Evolutionary conservation across 2,797 vertebrate species (phyloP).

Genomic region (Sebastes trivittatus): DNA sequence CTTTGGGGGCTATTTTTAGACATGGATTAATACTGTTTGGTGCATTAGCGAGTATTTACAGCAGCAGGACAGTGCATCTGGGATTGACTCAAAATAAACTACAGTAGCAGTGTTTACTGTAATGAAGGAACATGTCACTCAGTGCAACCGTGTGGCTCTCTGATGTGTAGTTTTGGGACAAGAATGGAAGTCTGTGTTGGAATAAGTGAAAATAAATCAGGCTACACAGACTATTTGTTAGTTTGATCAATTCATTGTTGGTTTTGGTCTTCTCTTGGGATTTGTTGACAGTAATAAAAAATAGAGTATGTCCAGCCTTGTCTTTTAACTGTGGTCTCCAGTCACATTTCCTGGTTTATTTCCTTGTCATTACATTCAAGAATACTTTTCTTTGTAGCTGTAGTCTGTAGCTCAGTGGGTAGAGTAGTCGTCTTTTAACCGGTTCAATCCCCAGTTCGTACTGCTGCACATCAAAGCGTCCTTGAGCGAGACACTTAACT

Average conservation of each 20-base stretch:
- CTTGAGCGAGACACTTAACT: no score
- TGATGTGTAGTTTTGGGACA: background rate
- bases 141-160: background rate
- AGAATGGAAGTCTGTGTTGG: background rate
- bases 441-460: background rate
- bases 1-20: background rate
- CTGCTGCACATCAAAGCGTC: background rate
- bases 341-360: background rate
- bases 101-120: background rate
- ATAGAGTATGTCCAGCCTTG: background rate
- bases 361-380: background rate
- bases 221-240: background rate
- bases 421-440: background rate
- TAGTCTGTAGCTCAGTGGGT: background rate
- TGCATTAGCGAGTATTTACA: background rate
- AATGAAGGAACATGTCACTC: background rate
- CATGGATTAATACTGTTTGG: background rate
- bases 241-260: background rate
- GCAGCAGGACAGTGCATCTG: background rate
- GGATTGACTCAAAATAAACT: background rate
- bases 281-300: background rate
- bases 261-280: background rate
- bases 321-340: background rate
- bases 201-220: background rate
- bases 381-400: background rate